A percentile compares a stretch with the other conserved stretches of the same genome.
phyloP scores from a whole-genome alignment of 1,140 invertebrate species.

The Sinella curviseta region DNA sequence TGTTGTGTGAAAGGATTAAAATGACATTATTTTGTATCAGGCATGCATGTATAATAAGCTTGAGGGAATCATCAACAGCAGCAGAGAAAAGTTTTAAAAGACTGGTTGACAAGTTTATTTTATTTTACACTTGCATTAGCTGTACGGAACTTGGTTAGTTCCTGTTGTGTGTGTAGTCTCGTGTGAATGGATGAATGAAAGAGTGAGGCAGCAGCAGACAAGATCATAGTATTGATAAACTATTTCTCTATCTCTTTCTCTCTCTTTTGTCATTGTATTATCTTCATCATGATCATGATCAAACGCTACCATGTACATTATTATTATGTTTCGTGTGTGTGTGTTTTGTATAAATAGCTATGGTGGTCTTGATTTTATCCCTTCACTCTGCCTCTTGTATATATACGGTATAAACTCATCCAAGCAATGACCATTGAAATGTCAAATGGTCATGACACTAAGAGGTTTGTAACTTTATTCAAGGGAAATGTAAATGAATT shows the following conservation, averaged over 20 bases:
- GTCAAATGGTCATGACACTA: conserved; percentile 27
- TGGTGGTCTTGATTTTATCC: not conserved
- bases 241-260: not conserved
- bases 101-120: conserved; percentile 5
- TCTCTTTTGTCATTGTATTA: not conserved
- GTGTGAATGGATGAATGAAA: conserved; percentile 21
- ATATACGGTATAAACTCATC: not conserved
- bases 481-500: conserved; percentile 21
- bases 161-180: not conserved
- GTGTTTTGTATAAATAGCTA: not conserved
- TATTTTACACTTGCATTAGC: not conserved
- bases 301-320: not conserved
- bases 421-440: conserved; percentile 19
- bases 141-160: not conserved
- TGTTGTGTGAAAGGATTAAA: conserved; percentile 21
- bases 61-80: too few relatives aligned
- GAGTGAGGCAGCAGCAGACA: not conserved
- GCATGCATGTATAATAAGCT: conserved; percentile 22
- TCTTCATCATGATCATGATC: not conserved
- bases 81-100: not conserved
- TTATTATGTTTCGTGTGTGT: not conserved
- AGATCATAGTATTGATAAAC: conserved; percentile 18
- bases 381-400: not conserved
- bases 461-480: conserved; percentile 23
- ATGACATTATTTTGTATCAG: not conserved